Evolutionary conservation across 2,113 vertebrate species (phyloP).

Genomic region (Nesogale talazaci): DNA sequence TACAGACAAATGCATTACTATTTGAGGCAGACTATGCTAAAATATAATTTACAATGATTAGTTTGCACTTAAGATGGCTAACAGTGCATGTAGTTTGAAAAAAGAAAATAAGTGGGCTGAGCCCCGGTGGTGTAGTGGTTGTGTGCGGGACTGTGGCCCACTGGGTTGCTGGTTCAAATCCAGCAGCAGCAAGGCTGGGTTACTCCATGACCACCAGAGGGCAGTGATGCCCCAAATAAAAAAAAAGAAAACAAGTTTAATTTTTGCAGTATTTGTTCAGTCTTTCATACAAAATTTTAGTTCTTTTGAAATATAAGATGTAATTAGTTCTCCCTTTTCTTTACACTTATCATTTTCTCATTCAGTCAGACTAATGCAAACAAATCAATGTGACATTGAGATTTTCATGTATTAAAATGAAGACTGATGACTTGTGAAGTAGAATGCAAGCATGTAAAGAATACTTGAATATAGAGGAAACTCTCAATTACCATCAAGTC

Average conservation of each 20-base stretch:
- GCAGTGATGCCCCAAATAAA: too few species aligned
- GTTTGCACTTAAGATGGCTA: slow-evolving; percentile 74
- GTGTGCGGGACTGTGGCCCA: too few species aligned
- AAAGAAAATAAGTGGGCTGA: slow-evolving; percentile 64
- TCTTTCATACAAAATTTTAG: slow-evolving; percentile 56
- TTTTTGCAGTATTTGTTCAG: slow-evolving; percentile 53
- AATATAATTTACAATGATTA: slow-evolving; percentile 77
- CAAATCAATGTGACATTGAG: slow-evolving; percentile 59
- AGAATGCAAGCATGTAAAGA: slow-evolving; percentile 46
- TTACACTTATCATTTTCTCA: slow-evolving; percentile 47
- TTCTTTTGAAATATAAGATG: slow-evolving; percentile 52
- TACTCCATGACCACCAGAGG: too few species aligned
- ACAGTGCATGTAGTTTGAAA: slow-evolving; percentile 41
- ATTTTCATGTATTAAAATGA: slow-evolving; percentile 66
- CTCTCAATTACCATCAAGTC: slow-evolving; percentile 61
- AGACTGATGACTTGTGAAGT: slow-evolving; percentile 46
- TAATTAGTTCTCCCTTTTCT: slow-evolving; percentile 19
- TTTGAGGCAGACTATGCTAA: slow-evolving; percentile 76
- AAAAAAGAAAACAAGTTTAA: slow-evolving; percentile 65
- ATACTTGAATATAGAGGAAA: slow-evolving; percentile 56
- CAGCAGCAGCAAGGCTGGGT: too few species aligned
- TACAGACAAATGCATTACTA: slow-evolving; percentile 67
- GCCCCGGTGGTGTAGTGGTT: too few species aligned
- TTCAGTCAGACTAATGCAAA: slow-evolving; percentile 55
- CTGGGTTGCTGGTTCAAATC: too few species aligned